Conservation (phyloP, 2,113 vertebrate species). For the Macquaria ambigua region DNA sequence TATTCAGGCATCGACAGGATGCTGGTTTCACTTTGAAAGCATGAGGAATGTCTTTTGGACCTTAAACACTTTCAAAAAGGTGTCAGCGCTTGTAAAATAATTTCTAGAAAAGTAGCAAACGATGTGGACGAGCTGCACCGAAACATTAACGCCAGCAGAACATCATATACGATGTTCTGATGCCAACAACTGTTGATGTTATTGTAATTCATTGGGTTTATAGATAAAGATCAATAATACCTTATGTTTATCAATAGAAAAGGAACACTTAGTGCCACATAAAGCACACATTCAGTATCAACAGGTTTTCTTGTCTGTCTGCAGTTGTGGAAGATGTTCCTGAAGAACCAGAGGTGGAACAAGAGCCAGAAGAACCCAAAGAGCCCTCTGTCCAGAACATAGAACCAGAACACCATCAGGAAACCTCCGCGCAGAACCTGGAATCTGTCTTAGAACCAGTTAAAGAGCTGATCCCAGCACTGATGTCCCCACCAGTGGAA, state of each 20-base stretch:
- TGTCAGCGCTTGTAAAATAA: no score
- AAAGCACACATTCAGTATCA: neutral
- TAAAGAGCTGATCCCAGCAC: neutral
- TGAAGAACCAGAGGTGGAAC: slow-evolving; percentile 63
- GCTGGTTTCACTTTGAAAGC: no score
- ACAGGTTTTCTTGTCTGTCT: slow-evolving; percentile 6
- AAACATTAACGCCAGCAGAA: no score
- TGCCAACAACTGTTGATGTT: neutral
- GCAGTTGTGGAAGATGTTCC: slow-evolving; percentile 72
- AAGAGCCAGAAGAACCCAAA: slow-evolving; percentile 56
- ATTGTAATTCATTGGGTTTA: no score
- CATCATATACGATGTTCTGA: no score
- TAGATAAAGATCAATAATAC: neutral
- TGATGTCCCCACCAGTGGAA: slow-evolving; percentile 8
- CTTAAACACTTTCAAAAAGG: no score
- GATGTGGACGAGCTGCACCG: no score
- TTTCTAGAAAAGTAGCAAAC: no score
- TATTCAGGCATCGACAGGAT: no score
- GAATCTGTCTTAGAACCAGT: slow-evolving; percentile 27
- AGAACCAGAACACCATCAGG: slow-evolving; percentile 27
- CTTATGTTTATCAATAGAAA: neutral
- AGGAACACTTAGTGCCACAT: neutral
- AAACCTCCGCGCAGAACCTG: slow-evolving; percentile 9
- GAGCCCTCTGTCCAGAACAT: slow-evolving; percentile 5
- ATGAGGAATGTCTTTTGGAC: no score